Evolutionary conservation across 2,113 vertebrate genomes (phyloP).

Genomic region (Saguinus imperator): DNA sequence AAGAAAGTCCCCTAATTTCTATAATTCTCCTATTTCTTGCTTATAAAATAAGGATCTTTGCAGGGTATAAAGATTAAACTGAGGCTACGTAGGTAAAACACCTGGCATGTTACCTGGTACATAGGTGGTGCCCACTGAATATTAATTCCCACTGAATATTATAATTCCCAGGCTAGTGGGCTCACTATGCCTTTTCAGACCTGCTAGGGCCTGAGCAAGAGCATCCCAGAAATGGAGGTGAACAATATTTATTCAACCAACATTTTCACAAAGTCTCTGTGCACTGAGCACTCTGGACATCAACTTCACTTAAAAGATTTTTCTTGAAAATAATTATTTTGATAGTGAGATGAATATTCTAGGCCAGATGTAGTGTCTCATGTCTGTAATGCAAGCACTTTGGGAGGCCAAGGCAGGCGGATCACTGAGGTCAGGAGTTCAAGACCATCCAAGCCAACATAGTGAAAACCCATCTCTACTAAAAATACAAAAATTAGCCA

Average conservation of each 20-base stretch:
- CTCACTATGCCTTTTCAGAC: not conserved
- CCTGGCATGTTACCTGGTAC: not conserved
- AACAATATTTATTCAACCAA: not conserved
- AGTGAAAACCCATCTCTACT: too few species aligned
- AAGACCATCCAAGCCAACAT: too few species aligned
- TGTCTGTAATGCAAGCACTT: too few species aligned
- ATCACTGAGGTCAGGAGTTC: too few species aligned
- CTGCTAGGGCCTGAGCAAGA: not conserved
- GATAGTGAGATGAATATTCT: slow-evolving; percentile 5
- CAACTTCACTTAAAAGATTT: slow-evolving; percentile 13
- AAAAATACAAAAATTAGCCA: too few species aligned
- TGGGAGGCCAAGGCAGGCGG: too few species aligned
- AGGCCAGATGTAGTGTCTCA: too few species aligned
- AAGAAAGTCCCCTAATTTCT: not conserved
- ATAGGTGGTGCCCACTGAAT: not conserved
- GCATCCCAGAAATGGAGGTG: not conserved
- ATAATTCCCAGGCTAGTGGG: not conserved
- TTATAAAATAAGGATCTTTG: not conserved
- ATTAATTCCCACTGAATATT: slow-evolving; percentile 30
- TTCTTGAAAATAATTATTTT: not conserved
- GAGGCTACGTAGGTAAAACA: slow-evolving; percentile 21
- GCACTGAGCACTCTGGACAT: not conserved
- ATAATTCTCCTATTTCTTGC: not conserved
- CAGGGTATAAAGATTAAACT: slow-evolving; percentile 11
- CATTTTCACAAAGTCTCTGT: not conserved